These are phyloP conservation scores for Cataglyphis cursor DNA, from an alignment of 2,888 invertebrate species.

Conservation along the genomic window DNA sequence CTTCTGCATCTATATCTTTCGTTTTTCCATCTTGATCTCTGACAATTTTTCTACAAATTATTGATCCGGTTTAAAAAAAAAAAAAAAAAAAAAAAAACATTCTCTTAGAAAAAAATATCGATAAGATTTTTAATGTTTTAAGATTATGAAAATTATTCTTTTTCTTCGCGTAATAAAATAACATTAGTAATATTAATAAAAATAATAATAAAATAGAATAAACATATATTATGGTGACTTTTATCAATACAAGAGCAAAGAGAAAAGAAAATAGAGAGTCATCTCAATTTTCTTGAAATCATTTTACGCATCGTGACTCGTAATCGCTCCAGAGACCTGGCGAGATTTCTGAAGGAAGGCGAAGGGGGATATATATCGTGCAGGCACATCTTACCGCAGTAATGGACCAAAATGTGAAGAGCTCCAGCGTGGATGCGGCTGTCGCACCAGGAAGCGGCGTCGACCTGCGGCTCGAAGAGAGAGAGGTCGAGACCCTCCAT, in stretches of 20 bases:
- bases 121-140: neutral
- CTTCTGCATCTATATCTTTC: conserved; percentile 9
- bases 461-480: conserved; percentile 89
- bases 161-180: neutral
- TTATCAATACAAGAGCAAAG: neutral
- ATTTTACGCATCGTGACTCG: conserved; percentile 18
- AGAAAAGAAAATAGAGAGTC: neutral
- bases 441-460: conserved; percentile 84
- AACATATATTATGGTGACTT: neutral
- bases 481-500: conserved; percentile 91
- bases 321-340: conserved; percentile 6
- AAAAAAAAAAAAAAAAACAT: neutral
- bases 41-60: neutral
- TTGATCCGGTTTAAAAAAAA: neutral
- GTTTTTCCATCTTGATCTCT: neutral
- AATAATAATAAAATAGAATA: neutral
- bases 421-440: conserved; percentile 84
- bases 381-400: conserved; percentile 83
- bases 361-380: conserved; percentile 17
- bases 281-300: neutral
- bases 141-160: neutral
- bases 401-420: conserved; percentile 83
- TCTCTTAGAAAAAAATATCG: neutral
- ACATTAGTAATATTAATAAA: neutral
- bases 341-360: neutral